A percentile compares a stretch with the other conserved stretches of the same genome.
These are phyloP conservation scores for Suricata suricatta DNA, from an alignment of 2,113 vertebrate species.

Conservation along the genomic window DNA sequence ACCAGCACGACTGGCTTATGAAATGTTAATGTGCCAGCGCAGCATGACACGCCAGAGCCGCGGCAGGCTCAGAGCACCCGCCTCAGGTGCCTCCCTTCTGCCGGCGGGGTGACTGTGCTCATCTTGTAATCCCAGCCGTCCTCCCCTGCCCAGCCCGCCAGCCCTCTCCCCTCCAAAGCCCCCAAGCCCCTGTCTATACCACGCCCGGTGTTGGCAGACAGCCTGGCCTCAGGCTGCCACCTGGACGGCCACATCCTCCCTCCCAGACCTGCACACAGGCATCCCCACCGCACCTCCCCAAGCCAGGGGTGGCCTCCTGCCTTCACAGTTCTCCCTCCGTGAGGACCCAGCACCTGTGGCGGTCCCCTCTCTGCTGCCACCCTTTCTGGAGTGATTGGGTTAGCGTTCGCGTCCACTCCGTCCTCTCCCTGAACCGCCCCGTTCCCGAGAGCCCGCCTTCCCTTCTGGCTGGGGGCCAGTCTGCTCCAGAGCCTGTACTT, in stretches of 20 bases:
- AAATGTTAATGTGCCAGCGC: neutral
- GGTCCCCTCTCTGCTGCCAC: neutral
- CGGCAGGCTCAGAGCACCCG: neutral
- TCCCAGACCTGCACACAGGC: neutral
- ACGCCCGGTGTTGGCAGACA: neutral
- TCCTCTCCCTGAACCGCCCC: neutral
- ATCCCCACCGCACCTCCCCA: neutral
- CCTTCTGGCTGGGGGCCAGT: neutral
- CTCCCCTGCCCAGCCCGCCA: accelerated
- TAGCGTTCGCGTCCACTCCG: neutral
- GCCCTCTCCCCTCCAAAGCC: too few relatives aligned
- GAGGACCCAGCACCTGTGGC: neutral
- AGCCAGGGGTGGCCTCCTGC: neutral
- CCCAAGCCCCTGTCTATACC: neutral
- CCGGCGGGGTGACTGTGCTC: neutral
- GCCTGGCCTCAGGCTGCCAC: neutral
- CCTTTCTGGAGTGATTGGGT: too few relatives aligned
- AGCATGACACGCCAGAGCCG: too few relatives aligned
- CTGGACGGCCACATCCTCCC: neutral
- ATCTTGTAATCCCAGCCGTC: neutral
- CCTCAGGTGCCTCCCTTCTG: neutral
- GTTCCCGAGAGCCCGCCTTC: neutral
- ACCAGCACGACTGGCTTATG: neutral
- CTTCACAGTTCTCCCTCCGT: neutral
- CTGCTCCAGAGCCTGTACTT: too few relatives aligned